Conservation (phyloP, 2,888 invertebrate species). For the Pammene aurita region DNA sequence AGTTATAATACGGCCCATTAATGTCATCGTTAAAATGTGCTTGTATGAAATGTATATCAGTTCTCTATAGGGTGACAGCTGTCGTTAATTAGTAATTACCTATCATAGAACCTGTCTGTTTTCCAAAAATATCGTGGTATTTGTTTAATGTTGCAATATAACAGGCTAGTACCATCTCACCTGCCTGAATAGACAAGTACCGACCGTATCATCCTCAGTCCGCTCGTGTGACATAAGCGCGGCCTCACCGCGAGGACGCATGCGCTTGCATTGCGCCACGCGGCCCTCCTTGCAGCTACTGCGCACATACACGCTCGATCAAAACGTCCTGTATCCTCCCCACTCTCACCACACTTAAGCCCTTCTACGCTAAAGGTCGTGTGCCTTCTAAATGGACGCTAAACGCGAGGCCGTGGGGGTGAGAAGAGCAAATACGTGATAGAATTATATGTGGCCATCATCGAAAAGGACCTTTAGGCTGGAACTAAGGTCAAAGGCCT, state of each 20-base stretch:
- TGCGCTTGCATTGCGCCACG: conserved; percentile 56
- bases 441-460: conserved; percentile 8
- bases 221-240: conserved; percentile 39
- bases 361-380: neutral
- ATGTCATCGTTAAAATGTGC: too few relatives aligned
- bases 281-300: conserved; percentile 50
- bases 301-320: conserved; percentile 39
- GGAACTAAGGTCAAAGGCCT: conserved; percentile 5
- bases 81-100: too few relatives aligned
- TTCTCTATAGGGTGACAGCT: too few relatives aligned
- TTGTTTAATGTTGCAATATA: too few relatives aligned
- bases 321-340: conserved; percentile 11
- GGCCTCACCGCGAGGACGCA: conserved; percentile 59
- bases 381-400: conserved; percentile 30
- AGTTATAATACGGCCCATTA: too few relatives aligned
- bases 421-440: conserved; percentile 34
- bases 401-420: conserved; percentile 34
- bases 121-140: too few relatives aligned
- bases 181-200: neutral
- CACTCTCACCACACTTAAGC: conserved; percentile 12
- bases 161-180: too few relatives aligned
- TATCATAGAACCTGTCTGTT: too few relatives aligned
- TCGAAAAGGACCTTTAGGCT: neutral
- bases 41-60: too few relatives aligned
- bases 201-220: conserved; percentile 1